These are phyloP conservation scores for Heteromyza rotundicornis DNA, from an alignment of 2,888 invertebrate species.

Conservation along the genomic window DNA sequence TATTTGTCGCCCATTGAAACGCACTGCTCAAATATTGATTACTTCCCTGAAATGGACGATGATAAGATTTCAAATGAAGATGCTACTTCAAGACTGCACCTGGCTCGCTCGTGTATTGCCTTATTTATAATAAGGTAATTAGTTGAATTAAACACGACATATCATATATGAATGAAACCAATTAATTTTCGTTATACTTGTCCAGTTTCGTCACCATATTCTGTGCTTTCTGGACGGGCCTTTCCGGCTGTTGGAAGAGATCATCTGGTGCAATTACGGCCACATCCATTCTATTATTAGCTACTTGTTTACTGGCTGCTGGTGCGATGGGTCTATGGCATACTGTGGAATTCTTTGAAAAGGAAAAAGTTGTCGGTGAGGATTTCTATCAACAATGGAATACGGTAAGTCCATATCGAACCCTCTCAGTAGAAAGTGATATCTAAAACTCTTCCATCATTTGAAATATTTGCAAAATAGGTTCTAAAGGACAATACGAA, in stretches of 20 bases:
- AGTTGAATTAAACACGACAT: background rate
- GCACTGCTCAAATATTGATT: constrained; percentile 93
- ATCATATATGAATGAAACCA: background rate
- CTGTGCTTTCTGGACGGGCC: constrained; percentile 94
- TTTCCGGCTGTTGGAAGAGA: constrained; percentile 95
- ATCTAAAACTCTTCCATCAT: too few species aligned
- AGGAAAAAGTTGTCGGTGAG: constrained; percentile 90
- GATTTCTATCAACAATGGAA: constrained; percentile 94
- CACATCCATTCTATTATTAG: constrained; percentile 74
- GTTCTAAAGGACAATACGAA: constrained; percentile 85
- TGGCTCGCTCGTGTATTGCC: constrained; percentile 92
- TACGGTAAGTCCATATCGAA: constrained; percentile 76
- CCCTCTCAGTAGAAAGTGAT: background rate
- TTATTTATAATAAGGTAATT: constrained; percentile 78
- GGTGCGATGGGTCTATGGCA: constrained; percentile 97
- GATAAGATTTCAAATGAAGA: constrained; percentile 65
- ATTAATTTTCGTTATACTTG: constrained; percentile 2
- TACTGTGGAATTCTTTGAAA: constrained; percentile 94
- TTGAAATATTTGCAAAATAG: constrained; percentile 66
- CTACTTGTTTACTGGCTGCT: constrained; percentile 82
- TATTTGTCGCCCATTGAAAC: constrained; percentile 93
- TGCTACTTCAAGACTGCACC: constrained; percentile 81
- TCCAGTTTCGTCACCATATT: constrained; percentile 85
- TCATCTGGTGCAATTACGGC: constrained; percentile 93
- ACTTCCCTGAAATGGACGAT: constrained; percentile 72